Conservation (phyloP, 2,888 invertebrate genomes). For the Unio pictorum region DNA sequence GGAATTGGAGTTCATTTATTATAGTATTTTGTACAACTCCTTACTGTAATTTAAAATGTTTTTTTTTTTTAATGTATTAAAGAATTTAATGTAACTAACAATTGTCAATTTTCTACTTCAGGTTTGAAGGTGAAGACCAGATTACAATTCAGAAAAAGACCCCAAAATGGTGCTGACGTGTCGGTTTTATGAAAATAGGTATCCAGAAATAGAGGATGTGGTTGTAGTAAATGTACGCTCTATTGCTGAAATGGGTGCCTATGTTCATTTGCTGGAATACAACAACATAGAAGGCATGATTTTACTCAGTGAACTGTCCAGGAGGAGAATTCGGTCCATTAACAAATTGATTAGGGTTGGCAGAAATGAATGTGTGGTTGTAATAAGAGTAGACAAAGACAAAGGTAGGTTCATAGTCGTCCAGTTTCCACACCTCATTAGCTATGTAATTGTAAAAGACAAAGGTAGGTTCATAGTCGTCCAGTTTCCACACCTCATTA, state of each 20-base stretch:
- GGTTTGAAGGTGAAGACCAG: too few species aligned
- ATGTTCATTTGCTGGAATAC: constrained; percentile 97
- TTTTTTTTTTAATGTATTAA: too few species aligned
- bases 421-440: too few species aligned
- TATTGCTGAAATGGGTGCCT: constrained; percentile 99
- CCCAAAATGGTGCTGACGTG: constrained; percentile 66
- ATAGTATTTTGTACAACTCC: too few species aligned
- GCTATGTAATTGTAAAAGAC: too few species aligned
- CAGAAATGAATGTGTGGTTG: constrained; percentile 98
- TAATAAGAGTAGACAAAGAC: constrained; percentile 98
- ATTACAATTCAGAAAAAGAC: too few species aligned
- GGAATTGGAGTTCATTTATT: too few species aligned
- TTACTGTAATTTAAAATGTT: too few species aligned
- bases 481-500: too few species aligned
- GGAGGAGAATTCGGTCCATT: constrained; percentile 98
- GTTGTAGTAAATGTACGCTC: constrained; percentile 98
- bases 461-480: too few species aligned
- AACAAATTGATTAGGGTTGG: constrained; percentile 99
- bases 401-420: constrained; percentile 80
- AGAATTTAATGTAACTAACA: too few species aligned
- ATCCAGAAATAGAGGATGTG: constrained; percentile 99
- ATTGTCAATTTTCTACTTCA: too few species aligned
- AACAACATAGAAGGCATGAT: constrained; percentile 99
- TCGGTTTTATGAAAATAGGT: constrained; percentile 96
- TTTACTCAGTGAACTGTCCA: constrained; percentile 95